Base-by-base conservation (phyloP, 2,888 invertebrate genomes). In the Marronus borbonicus region DNA sequence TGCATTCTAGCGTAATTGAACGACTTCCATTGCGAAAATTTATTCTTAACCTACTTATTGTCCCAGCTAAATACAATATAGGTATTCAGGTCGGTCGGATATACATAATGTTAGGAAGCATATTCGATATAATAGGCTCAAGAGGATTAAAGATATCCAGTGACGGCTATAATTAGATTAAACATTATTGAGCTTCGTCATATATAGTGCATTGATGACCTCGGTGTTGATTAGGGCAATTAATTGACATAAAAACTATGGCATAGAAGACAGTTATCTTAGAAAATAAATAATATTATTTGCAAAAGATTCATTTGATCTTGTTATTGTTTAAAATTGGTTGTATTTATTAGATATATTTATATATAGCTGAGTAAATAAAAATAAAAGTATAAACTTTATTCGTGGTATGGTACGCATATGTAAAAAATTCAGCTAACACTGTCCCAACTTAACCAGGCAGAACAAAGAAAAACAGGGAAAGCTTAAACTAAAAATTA, bases 121-220 rank as follows among this genome's bases (percentile, higher is more conserved):
- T 68, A 39, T 68, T 68, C 10, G 17, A 58, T 58, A 68, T 44
- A n/a, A 20, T 68, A 36, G 7, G 20, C 24, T 20, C 24, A 39
- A 74, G 55, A 44, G 60, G 72, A 60, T 74, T 39, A 74, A 39
- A 24, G 20, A 60, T 74, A 44, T 60, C 60, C 44, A 60, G 24
- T 44, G 24, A 74, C 14, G 49, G 58, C 24, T 74, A 24, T 49
- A 74, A 74, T 39, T 39, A 17, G 72, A 74, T 74, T 74, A 62
- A 62, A 49, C 44, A 60, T 68, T 60, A 44, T 60, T n/a, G 12
- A 52, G 60, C 49, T 60, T 62, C 72, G 24, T 24, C 28, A 55
- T 55, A 55, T 10, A 55, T 20, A 52, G 31, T 12, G 39, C 55
- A 10, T 70, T 70, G 24, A 31, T 31, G 70, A 20, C 39, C 20